Base-by-base conservation (phyloP, 2,797 vertebrate genomes). In the Lagocephalus sceleratus region DNA sequence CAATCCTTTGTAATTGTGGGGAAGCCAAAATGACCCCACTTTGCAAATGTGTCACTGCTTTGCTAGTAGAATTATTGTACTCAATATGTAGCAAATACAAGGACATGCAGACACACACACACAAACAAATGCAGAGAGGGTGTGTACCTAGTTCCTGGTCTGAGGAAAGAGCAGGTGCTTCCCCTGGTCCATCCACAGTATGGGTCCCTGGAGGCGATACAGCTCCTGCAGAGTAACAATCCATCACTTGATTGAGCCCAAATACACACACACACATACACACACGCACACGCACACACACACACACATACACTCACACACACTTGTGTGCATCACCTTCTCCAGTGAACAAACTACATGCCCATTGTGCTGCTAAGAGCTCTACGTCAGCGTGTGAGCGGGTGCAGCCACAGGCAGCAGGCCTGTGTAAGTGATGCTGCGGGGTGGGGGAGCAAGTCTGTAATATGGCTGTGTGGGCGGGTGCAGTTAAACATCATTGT, bases 111-210 rank as follows among this genome's bases (percentile, higher is more conserved):
- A 52, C 21, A 25, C 52, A 47, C 29, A 20, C 38, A n/a, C 15
- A n/a, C 38, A 40, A 6, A 40, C 15, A 17, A 6, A 40, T 7
- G 2, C 3, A 40, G 7, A 10, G 11, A 35, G 47, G 19, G 19
- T 35, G 66, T 53, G 59, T 90, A 98, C 96, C 96, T 95, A 85
- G 94, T 92, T 22, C 89, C 93, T 0, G 92, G 91, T 51, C 93
- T 90, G 61, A 97, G 92, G 84, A 97, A 97, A 22, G 93, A 32
- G 20, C 97, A 98, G 81, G 93, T 92, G 64, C 94, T 94, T 26
- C 94, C 94, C 0, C 90, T 79, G 0, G 93, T 92, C 97, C 97
- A 99, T 51, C 95, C 95, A 0, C 97, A 98, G 85, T 99, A 99
- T 0, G 97, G 97, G 60, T 98, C 97, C 60, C 93, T 92, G 57